These are phyloP conservation scores for Ypsolopha sequella DNA, from an alignment of 2,888 invertebrate species.

Conservation along the genomic window DNA sequence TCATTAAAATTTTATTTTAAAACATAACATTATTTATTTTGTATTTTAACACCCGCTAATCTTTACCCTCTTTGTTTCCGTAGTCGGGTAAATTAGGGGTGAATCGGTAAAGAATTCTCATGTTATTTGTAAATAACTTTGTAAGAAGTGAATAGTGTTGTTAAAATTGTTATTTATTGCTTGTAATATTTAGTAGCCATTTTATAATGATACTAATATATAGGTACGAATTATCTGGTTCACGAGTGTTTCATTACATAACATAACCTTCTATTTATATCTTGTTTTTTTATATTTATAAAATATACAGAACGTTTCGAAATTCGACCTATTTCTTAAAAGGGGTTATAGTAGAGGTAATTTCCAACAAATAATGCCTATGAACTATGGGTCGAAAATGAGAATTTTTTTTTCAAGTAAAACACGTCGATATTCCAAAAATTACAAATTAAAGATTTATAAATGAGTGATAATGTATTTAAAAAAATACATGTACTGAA, in stretches of 20 bases:
- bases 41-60: neutral
- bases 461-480: too few species aligned
- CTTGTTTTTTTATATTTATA: too few species aligned
- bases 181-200: conserved; percentile 56
- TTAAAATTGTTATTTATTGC: conserved; percentile 64
- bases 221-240: conserved; percentile 52
- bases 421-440: too few species aligned
- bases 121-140: conserved; percentile 9
- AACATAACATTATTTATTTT: neutral
- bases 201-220: conserved; percentile 57
- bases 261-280: too few species aligned
- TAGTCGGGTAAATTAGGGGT: neutral
- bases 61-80: neutral
- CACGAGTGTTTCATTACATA: conserved; percentile 29
- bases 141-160: conserved; percentile 49
- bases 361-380: too few species aligned
- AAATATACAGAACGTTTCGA: too few species aligned
- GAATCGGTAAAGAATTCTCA: conserved; percentile 26
- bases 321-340: too few species aligned
- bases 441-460: too few species aligned
- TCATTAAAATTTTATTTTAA: neutral
- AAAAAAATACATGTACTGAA: too few species aligned
- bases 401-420: too few species aligned
- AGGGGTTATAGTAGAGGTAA: too few species aligned
- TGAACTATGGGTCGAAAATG: too few species aligned